These are phyloP conservation scores for Bombycilla garrulus DNA, from an alignment of 2,113 vertebrate species.

Conservation along the genomic window DNA sequence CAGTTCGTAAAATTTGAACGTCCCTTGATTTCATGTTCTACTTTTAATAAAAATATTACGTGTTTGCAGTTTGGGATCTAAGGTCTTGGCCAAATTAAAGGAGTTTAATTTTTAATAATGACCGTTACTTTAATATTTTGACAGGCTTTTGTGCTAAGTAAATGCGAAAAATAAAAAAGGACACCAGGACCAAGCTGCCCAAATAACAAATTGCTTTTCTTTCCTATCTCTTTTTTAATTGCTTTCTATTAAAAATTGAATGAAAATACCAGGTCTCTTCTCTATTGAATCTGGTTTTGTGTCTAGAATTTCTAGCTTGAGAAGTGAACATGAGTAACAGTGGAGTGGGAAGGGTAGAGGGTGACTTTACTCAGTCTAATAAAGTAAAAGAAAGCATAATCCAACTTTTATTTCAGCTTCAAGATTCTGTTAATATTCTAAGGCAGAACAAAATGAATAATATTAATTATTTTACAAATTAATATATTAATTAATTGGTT, in stretches of 20 bases:
- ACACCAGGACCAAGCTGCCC: not conserved
- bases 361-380: not conserved
- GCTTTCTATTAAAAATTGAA: not conserved
- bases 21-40: not conserved
- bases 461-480: not conserved
- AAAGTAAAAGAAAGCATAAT: not conserved
- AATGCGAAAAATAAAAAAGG: not conserved
- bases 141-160: not conserved
- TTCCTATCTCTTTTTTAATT: not conserved
- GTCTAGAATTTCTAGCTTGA: not conserved
- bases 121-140: not conserved
- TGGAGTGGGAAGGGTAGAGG: not conserved
- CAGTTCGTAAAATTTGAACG: not conserved
- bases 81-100: not conserved
- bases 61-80: not conserved
- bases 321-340: not conserved
- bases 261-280: not conserved
- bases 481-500: not conserved
- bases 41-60: not conserved
- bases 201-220: not conserved
- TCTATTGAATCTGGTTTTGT: rapidly evolving
- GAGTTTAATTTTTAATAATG: not conserved
- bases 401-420: not conserved
- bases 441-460: not conserved
- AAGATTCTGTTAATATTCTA: not conserved